phyloP scores from a whole-genome alignment of 2,888 invertebrate genomes.

The Ophion costatus region DNA sequence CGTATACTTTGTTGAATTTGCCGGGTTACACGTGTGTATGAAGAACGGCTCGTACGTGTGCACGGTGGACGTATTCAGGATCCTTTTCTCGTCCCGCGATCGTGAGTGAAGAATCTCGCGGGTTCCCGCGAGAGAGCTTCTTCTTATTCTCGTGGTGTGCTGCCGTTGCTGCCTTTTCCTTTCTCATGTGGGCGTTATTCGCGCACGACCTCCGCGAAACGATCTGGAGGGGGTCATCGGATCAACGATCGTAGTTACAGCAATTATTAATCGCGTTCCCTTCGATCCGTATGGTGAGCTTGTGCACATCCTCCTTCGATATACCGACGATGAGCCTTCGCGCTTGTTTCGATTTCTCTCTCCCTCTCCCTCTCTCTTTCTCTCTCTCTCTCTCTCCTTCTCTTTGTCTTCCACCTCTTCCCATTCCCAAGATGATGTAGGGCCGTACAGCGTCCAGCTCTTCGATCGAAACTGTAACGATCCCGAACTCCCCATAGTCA shows the following conservation, averaged over 20 bases:
- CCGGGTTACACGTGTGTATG: slow-evolving; percentile 31
- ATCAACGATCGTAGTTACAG: slow-evolving; percentile 77
- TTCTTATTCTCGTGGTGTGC: slow-evolving; percentile 51
- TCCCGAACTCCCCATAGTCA: slow-evolving; percentile 47
- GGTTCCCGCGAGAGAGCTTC: slow-evolving; percentile 55
- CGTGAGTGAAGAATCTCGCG: slow-evolving; percentile 62
- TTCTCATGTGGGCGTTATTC: slow-evolving; percentile 76
- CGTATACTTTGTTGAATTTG: slow-evolving; percentile 23
- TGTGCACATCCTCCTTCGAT: slow-evolving; percentile 63
- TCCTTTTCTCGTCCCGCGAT: slow-evolving; percentile 52
- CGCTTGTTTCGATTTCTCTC: slow-evolving; percentile 45
- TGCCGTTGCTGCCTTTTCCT: slow-evolving; percentile 58
- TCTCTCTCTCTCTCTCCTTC: slow-evolving; percentile 37
- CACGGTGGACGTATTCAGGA: slow-evolving; percentile 21
- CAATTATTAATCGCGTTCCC: slow-evolving; percentile 77
- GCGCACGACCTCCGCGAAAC: slow-evolving; percentile 74
- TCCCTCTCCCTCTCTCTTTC: slow-evolving; percentile 12
- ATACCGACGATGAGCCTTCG: slow-evolving; percentile 50
- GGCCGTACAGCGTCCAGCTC: slow-evolving; percentile 46
- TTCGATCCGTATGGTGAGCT: slow-evolving; percentile 63
- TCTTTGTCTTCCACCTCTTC: slow-evolving; percentile 7
- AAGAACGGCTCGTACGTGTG: slow-evolving; percentile 17
- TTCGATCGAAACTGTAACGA: slow-evolving; percentile 66
- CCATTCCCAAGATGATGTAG: slow-evolving; percentile 56
- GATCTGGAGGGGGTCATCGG: slow-evolving; percentile 78